Conservation (phyloP, 1,140 invertebrate species). For the Ips typographus region DNA sequence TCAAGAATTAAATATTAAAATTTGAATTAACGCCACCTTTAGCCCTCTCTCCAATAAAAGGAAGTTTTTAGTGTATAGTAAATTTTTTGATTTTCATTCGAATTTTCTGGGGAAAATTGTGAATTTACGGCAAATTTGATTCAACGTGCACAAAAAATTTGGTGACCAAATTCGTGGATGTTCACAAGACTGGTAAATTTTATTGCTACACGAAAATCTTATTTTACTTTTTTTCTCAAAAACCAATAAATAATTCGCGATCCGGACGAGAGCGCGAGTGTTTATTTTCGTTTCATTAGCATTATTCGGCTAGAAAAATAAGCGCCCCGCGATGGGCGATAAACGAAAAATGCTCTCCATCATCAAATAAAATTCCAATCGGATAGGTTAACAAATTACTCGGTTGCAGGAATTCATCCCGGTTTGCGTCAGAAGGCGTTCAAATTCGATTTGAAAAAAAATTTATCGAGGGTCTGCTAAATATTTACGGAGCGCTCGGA, state of each 20-base stretch:
- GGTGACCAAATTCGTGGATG: too few relatives aligned
- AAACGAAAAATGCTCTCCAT: slow-evolving; percentile 13
- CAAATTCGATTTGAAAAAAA: neutral
- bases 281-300: slow-evolving; percentile 21
- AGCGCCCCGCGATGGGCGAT: slow-evolving; percentile 5
- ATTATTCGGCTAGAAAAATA: slow-evolving; percentile 19
- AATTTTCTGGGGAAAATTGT: too few relatives aligned
- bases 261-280: slow-evolving; percentile 1
- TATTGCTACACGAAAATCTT: too few relatives aligned
- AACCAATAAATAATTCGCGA: neutral
- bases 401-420: slow-evolving; percentile 12
- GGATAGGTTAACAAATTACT: slow-evolving; percentile 19
- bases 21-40: neutral
- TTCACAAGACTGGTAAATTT: too few relatives aligned
- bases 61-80: too few relatives aligned
- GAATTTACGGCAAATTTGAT: too few relatives aligned
- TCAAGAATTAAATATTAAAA: neutral
- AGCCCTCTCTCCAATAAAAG: neutral
- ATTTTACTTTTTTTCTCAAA: slow-evolving; percentile 19
- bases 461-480: slow-evolving; percentile 10
- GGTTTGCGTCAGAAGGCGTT: slow-evolving; percentile 13
- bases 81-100: too few relatives aligned
- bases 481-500: slow-evolving; percentile 6
- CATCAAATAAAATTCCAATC: slow-evolving; percentile 23
- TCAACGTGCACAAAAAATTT: too few relatives aligned